Evolutionary conservation across 2,113 vertebrate genomes (phyloP).

Genomic region (Cyphomyrus plagiostoma): DNA sequence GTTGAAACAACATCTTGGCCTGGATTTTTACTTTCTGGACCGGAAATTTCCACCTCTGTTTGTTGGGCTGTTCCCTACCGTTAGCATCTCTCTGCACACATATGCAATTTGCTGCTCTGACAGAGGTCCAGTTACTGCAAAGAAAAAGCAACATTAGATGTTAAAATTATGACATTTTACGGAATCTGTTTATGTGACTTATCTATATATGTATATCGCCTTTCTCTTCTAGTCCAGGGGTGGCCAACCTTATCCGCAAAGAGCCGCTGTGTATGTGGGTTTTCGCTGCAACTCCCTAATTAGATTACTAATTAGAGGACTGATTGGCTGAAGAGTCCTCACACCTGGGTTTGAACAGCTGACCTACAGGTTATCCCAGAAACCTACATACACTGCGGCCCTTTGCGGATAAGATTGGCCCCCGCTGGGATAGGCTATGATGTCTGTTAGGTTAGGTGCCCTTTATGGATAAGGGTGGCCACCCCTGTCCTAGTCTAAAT

Average conservation of each 20-base stretch:
- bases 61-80: conserved; percentile 54
- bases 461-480: too few species aligned
- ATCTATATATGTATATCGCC: background rate
- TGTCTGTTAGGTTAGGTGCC: too few species aligned
- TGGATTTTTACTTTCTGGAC: background rate
- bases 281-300: too few species aligned
- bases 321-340: too few species aligned
- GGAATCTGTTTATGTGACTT: background rate
- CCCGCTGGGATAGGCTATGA: too few species aligned
- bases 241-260: too few species aligned
- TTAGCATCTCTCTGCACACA: conserved; percentile 78
- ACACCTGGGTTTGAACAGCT: too few species aligned
- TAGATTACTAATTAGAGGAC: too few species aligned
- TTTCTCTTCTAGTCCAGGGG: background rate
- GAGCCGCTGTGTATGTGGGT: too few species aligned
- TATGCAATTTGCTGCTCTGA: conserved; percentile 80
- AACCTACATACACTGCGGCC: too few species aligned
- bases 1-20: background rate
- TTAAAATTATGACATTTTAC: background rate
- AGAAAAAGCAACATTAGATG: background rate
- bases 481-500: background rate
- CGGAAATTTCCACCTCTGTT: background rate
- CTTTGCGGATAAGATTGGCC: too few species aligned
- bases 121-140: conserved; percentile 74
- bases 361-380: too few species aligned